Evolutionary conservation across 2,888 invertebrate species (phyloP).

Genomic region (Drosophila yooni): DNA sequence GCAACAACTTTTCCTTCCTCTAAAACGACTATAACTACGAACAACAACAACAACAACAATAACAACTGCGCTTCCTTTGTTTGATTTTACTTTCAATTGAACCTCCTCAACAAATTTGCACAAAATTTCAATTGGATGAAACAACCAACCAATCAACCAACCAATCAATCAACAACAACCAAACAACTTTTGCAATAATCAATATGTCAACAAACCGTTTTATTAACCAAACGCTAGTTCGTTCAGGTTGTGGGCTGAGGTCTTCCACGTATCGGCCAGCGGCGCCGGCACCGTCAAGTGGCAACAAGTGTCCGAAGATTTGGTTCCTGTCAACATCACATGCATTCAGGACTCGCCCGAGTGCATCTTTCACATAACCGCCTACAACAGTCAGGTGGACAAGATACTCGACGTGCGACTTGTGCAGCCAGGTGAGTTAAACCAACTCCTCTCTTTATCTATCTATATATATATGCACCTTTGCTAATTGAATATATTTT

Average conservation of each 20-base stretch:
- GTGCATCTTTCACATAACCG: constrained; percentile 99
- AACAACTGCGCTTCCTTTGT: constrained; percentile 49
- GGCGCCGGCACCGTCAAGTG: constrained; percentile 97
- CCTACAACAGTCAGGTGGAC: constrained; percentile 99
- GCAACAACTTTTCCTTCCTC: constrained; percentile 60
- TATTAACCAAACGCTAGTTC: constrained; percentile 83
- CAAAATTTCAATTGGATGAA: constrained; percentile 56
- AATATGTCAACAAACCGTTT: constrained; percentile 44
- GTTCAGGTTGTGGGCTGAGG: constrained; percentile 98
- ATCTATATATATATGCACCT: neutral
- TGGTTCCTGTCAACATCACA: constrained; percentile 99
- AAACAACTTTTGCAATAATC: constrained; percentile 42
- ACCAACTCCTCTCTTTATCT: too few species aligned
- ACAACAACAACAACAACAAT: constrained; percentile 50
- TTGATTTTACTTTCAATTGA: constrained; percentile 54
- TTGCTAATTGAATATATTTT: constrained; percentile 25
- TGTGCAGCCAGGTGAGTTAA: constrained; percentile 94
- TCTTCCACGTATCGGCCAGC: constrained; percentile 98
- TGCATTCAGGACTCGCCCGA: constrained; percentile 98
- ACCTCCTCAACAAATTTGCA: constrained; percentile 38
- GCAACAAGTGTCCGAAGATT: constrained; percentile 99
- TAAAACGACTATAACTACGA: constrained; percentile 44
- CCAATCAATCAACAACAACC: constrained; percentile 32
- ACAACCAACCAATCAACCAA: constrained; percentile 39
- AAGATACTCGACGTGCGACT: constrained; percentile 99